These are phyloP conservation scores for Lucilia sericata DNA, from an alignment of 1,140 invertebrate species.

Conservation along the genomic window DNA sequence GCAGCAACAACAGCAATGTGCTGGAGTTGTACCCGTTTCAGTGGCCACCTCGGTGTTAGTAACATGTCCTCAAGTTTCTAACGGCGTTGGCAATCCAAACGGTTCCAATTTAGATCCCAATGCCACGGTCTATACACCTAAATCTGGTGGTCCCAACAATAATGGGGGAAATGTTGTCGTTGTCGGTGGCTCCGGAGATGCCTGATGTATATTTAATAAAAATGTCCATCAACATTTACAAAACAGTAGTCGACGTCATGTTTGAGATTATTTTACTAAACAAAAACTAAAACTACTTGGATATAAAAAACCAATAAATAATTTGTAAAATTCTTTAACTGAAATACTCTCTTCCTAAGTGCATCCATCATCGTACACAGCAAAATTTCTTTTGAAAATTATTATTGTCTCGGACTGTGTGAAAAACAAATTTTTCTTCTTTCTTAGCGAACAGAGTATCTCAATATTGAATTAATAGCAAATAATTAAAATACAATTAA, in stretches of 20 bases:
- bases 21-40: conserved; percentile 56
- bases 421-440: neutral
- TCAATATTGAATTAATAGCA: neutral
- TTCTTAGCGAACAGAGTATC: conserved; percentile 30
- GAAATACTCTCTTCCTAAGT: conserved; percentile 33
- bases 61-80: conserved; percentile 53
- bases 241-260: conserved; percentile 60
- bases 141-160: conserved; percentile 66
- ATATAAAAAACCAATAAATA: neutral
- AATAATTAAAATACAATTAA: conserved; percentile 22
- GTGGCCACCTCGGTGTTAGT: conserved; percentile 58
- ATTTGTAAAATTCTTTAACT: conserved; percentile 3
- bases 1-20: conserved; percentile 55
- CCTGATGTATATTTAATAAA: conserved; percentile 54
- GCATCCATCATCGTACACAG: neutral
- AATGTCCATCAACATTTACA: conserved; percentile 45
- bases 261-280: conserved; percentile 67
- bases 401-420: neutral
- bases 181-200: conserved; percentile 59
- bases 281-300: neutral
- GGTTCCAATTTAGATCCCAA: conserved; percentile 88
- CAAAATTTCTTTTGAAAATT: neutral
- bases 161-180: conserved; percentile 45
- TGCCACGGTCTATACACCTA: conserved; percentile 91
- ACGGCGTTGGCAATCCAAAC: conserved; percentile 48